Conservation (phyloP, 2,113 vertebrate species). For the Macrotus californicus region DNA sequence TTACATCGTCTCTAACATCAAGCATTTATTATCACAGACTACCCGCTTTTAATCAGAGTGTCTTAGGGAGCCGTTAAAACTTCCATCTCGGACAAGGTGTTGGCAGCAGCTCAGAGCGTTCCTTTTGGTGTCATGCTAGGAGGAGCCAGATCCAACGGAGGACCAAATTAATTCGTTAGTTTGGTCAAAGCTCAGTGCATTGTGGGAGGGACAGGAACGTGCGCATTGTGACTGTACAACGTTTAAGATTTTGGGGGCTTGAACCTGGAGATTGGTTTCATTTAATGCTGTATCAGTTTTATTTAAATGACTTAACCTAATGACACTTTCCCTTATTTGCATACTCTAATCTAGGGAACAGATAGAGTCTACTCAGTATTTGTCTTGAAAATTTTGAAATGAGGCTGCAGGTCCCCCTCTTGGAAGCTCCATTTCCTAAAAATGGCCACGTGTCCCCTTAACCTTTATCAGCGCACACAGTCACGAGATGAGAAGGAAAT, state of each 20-base stretch:
- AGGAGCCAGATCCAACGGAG: not conserved
- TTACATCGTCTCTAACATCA: not conserved
- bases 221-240: not conserved
- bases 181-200: not conserved
- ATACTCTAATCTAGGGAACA: not conserved
- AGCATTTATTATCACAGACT: not conserved
- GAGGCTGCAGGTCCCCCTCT: not conserved
- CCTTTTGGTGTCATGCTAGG: not conserved
- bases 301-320: not conserved
- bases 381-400: not conserved
- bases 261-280: not conserved
- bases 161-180: not conserved
- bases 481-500: not conserved
- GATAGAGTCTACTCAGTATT: accelerated
- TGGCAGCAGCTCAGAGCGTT: not conserved
- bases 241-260: not conserved
- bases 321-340: not conserved
- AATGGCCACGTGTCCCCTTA: not conserved
- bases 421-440: not conserved
- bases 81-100: not conserved
- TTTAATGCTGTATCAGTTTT: not conserved
- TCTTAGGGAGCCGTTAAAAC: not conserved
- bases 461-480: not conserved
- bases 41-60: not conserved
- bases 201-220: not conserved